Evolutionary conservation across 2,113 vertebrate species (phyloP), one percentile per base, ranked within the genome.

Genomic region (Baryphthengus martii): DNA sequence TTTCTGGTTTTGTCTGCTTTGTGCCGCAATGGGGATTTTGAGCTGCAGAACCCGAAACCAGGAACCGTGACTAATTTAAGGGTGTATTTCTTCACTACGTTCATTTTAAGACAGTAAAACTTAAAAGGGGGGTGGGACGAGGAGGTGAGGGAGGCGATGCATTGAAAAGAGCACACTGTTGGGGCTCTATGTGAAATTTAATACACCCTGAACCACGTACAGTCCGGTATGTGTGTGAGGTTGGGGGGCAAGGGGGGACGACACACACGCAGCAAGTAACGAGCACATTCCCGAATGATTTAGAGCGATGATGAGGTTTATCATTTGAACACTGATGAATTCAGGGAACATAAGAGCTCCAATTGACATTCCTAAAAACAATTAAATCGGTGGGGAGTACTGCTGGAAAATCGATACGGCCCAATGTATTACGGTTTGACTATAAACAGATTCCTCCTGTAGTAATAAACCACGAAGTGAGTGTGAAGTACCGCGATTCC

Each of bases 51-150:
- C 71, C 82, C 90, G 93, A 97, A 93, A 97, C 71, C 90, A 72
- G 97, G 95, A 96, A 93, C 97, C 95, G 82, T 97, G 96, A 97
- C 93, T 97, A 97, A 91, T 93, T 90, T 84, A 58, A 61, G 90
- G 87, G 90, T 92, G 87, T 74, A 70, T 91, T 95, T 97, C 62
- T 95, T 85, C 83, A 20, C 81, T 0, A 72, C 49, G 3, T 45
- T 95, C 77, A 66, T 96, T 96, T 89, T 52, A 67, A 94, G 65
- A 76, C 49, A 68, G 53, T 44, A 73, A 90, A 79, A 39, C 42
- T 85, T 83, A 33, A 85, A 96, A 95, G 72, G 25, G 26, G 50
- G 16, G 13, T 13, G 50, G 49, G 50, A 26, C 13, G 49, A 12
- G 45, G 16, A 18, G 15, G 45, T 14, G 45, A 7, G 45, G 15